Evolutionary conservation across 1,140 invertebrate species (phyloP).

Genomic region (Anthonomus grandis): DNA sequence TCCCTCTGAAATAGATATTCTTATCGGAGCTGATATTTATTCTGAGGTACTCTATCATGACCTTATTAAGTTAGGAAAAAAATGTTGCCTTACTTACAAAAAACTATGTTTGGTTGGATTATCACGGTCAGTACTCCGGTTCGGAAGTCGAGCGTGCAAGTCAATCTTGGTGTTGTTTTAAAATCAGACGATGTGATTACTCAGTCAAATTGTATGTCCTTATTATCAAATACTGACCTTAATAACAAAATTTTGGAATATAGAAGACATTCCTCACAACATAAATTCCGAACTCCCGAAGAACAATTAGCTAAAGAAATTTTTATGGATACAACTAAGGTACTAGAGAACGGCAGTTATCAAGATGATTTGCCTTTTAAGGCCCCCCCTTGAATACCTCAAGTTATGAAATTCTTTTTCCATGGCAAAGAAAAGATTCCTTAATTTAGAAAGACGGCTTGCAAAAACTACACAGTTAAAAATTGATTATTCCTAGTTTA

Average conservation of each 20-base stretch:
- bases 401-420: constrained; percentile 4
- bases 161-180: background rate
- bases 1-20: constrained; percentile 10
- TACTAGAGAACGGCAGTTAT: constrained; percentile 9
- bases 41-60: constrained; percentile 5
- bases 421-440: constrained; percentile 11
- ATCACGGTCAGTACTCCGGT: background rate
- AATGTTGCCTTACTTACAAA: too few relatives aligned
- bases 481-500: background rate
- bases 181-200: too few relatives aligned
- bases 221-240: background rate
- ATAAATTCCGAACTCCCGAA: background rate
- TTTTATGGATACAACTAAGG: background rate
- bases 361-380: constrained; percentile 13
- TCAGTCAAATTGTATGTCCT: background rate
- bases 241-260: constrained; percentile 5
- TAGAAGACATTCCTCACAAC: constrained; percentile 5
- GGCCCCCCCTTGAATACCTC: background rate
- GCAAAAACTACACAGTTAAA: background rate
- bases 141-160: background rate
- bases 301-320: constrained; percentile 10
- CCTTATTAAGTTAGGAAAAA: constrained; percentile 8
- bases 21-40: constrained; percentile 15
- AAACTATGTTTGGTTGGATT: too few relatives aligned
- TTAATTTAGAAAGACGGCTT: background rate